Base-by-base conservation (phyloP, 2,888 invertebrate genomes). In the Drosophila nr. perissopoda region DNA sequence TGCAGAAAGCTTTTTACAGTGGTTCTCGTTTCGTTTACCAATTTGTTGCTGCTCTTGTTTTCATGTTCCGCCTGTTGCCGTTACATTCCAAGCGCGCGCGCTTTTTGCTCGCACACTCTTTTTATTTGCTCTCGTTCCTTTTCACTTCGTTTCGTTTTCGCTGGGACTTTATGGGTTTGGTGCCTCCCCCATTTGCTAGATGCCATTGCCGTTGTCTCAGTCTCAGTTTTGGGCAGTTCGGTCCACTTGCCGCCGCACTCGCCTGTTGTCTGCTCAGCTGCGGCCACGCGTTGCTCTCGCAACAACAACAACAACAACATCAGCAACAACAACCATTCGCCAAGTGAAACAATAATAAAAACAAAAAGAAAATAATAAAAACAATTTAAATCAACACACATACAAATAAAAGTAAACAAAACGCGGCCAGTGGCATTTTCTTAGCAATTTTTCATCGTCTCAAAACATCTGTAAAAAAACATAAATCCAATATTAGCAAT, bases 21-120 rank as follows among this genome's bases (percentile, higher is more conserved):
- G 45, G 29, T 33, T 11, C 25, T 6, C 69, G 73, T 69, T 69
- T 68, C 74, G 38, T 60, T 73, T 83, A 67, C 59, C 75, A 60
- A 73, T 78, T 84, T 78, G 87, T 85, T 79, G 82, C 87, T 84
- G 62, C 71, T 68, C 31, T 66, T 71, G 71, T 67, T 63, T 70
- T 68, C 49, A 27, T 66, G 80, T 76, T 76, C 31, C 69, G 52
- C 76, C 72, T 49, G 62, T 63, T 87, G 68, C 75, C 89, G 68
- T 60, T 73, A 71, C 64, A 65, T 80, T 81, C 67, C 73, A 49
- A 68, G 73, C 59, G 66, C 73, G 73, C 73, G 73, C 80, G 54
- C 60, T 56, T 60, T 45, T 42, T 58, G 58, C 57, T 60, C 45
- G 56, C 38, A 11, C 51, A 40, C 54, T 64, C 53, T 36, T 48